phyloP scores from a whole-genome alignment of 2,888 invertebrate genomes.

The Eulithis testata region DNA sequence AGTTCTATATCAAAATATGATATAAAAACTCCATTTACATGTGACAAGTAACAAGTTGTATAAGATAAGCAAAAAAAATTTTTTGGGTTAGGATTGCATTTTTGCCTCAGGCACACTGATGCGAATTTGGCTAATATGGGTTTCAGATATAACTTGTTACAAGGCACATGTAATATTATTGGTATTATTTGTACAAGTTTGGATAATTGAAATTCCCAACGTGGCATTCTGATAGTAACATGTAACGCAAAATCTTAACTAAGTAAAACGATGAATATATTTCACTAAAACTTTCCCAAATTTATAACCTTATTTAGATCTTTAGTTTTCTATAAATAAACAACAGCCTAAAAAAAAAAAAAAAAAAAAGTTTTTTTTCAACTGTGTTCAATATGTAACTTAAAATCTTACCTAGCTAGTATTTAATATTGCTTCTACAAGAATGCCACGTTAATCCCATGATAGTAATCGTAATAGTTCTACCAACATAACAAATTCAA shows the following conservation, averaged over 20 bases:
- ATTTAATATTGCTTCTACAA: background rate
- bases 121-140: too few species aligned
- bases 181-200: constrained; percentile 1
- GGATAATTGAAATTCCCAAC: background rate
- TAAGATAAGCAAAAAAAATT: background rate
- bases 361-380: too few species aligned
- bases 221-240: constrained; percentile 17
- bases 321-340: too few species aligned
- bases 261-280: too few species aligned
- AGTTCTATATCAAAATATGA: constrained; percentile 1
- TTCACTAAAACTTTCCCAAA: too few species aligned
- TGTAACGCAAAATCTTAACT: too few species aligned
- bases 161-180: background rate
- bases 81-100: background rate
- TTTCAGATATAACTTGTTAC: constrained; percentile 1
- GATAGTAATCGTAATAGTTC: background rate
- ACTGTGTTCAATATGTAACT: too few species aligned
- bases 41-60: constrained; percentile 5
- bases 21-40: background rate
- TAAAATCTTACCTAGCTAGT: too few species aligned
- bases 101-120: background rate
- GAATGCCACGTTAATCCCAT: background rate
- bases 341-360: too few species aligned
- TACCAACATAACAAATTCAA: background rate
- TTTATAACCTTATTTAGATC: too few species aligned